Evolutionary conservation across 1,140 invertebrate genomes (phyloP).

Genomic region (Idris sp.): DNA sequence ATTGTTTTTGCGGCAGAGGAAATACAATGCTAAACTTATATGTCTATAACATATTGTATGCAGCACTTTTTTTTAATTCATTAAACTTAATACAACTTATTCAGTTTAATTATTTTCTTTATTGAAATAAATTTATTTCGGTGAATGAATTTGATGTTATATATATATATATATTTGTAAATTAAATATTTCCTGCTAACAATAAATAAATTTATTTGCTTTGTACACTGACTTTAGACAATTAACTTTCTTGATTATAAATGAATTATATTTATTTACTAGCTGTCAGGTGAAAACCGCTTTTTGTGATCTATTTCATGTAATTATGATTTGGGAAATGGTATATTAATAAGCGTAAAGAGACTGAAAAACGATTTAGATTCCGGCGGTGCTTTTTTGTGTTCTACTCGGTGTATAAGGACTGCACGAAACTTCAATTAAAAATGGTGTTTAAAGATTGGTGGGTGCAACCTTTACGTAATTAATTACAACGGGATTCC

Average conservation of each 20-base stretch:
- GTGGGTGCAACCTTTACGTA: constrained; percentile 43
- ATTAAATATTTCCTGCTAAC: too few species aligned
- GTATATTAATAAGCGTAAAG: constrained; percentile 1
- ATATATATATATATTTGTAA: too few species aligned
- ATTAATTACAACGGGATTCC: constrained; percentile 50
- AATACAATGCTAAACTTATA: constrained; percentile 24
- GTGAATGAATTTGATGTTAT: too few species aligned
- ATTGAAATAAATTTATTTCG: too few species aligned
- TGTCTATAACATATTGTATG: constrained; percentile 31
- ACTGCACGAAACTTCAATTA: constrained; percentile 41
- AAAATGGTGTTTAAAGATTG: constrained; percentile 17
- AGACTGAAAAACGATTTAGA: constrained; percentile 7
- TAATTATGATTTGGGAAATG: constrained; percentile 10
- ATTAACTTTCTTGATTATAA: too few species aligned
- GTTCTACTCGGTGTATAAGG: constrained; percentile 2
- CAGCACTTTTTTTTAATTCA: constrained; percentile 21
- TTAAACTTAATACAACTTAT: too few species aligned
- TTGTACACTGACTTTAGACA: too few species aligned
- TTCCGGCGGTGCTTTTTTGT: constrained; percentile 15
- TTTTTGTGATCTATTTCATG: background rate
- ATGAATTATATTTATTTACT: too few species aligned
- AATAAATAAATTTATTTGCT: too few species aligned
- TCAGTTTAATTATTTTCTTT: too few species aligned
- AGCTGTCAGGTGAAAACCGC: too few species aligned
- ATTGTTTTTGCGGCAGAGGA: constrained; percentile 37